Base-by-base conservation (phyloP, 2,888 invertebrate species). In the Phoenoteleia sp. region DNA sequence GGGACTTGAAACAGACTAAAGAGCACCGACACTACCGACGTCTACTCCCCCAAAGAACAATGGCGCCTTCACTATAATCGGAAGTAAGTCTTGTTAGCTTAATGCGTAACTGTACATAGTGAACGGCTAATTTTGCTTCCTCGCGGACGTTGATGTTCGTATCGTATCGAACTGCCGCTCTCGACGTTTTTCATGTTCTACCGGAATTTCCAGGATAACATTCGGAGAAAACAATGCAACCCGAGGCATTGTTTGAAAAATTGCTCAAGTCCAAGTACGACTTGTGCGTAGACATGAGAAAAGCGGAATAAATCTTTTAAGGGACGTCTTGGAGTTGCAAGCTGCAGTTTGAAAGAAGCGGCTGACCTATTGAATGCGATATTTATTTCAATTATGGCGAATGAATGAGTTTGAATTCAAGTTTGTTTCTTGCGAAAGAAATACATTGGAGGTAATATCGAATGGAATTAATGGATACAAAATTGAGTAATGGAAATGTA, bases 21-120 rank as follows among this genome's bases (percentile, higher is more conserved):
- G 87, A 89, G 86, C 85, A 88, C 81, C 85, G 81, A 81, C 89
- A 88, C 87, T 87, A 89, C 87, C 87, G 88, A 83, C 85, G 79
- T 85, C 79, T 74, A 81, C 88, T 90, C 84, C 82, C 81, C 84
- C 67, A 80, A 86, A 86, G 90, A 91, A 91, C 91, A 91, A 91
- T 91, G 86, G 89, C 81, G 84, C 81, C 89, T 88, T 90, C 87
- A 81, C 91, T 91, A 87, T 89, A 91, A 92, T 92, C 92, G 91
- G 92, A 92, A 92, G 92, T 92, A 89, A 91, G 90, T 90, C 92
- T 92, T 91, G 92, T 92, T 92, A 92, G 91, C 88, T 88, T 91
- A 92, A 92, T 91, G 91, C 91, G 91, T 92, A 92, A 92, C 92
- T 92, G 92, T 91, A 92, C 91, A 90, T 85, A 83, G 89, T 77